A percentile compares a stretch with the other conserved stretches of the same genome.
Conservation (phyloP, 37 sponge, comb jelly and placozoan species). For the Agelas oroides region DNA sequence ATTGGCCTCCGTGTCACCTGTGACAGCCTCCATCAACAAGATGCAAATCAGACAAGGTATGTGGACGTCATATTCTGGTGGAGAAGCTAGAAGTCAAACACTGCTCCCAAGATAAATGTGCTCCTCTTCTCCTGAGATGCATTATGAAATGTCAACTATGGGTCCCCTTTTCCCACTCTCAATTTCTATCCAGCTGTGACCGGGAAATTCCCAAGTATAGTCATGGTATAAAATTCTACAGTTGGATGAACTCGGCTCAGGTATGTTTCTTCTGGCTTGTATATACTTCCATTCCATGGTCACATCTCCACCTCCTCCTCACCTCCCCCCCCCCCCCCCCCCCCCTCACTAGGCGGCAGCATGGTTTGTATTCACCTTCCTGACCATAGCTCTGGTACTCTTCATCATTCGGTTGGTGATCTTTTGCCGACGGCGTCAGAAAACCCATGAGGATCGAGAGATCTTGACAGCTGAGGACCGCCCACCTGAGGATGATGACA, state of each 20-base stretch:
- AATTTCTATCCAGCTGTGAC: constrained; percentile 9
- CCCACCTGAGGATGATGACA: background rate
- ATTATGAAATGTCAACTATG: too few species aligned
- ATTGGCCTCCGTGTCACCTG: constrained; percentile 67
- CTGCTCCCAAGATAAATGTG: too few species aligned
- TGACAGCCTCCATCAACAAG: background rate
- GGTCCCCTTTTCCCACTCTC: background rate
- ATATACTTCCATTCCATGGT: background rate
- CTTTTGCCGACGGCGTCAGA: constrained; percentile 24
- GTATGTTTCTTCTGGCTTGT: background rate
- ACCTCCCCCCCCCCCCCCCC: background rate
- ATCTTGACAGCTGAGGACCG: constrained; percentile 18
- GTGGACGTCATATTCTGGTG: too few species aligned
- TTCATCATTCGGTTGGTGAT: constrained; percentile 38
- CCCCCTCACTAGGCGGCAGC: constrained; percentile 32
- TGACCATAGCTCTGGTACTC: constrained; percentile 24
- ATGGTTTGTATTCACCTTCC: constrained; percentile 57
- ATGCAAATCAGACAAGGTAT: background rate
- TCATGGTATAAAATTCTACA: constrained; percentile 18
- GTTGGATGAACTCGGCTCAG: constrained; percentile 18
- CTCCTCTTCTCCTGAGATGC: too few species aligned
- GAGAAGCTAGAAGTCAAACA: too few species aligned
- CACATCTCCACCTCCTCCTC: background rate
- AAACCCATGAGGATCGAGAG: background rate
- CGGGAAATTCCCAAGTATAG: background rate